phyloP scores from a whole-genome alignment of 2,113 vertebrate genomes.

The Alethe castanea region DNA sequence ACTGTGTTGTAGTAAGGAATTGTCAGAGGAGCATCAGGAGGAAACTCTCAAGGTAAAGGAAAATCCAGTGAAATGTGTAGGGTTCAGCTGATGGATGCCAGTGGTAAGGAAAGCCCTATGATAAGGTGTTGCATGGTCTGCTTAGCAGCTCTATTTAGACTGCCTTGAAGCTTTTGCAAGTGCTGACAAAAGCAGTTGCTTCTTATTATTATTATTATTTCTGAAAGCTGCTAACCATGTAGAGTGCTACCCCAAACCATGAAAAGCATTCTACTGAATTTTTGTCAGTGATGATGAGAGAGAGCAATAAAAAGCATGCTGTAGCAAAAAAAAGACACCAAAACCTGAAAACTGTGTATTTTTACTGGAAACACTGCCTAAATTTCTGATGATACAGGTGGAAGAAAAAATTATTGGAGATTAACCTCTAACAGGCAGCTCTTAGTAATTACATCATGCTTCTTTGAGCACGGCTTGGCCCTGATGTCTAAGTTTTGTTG shows the following conservation, averaged over 20 bases:
- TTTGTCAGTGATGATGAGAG: background rate
- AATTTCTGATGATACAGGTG: background rate
- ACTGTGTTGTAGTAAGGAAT: background rate
- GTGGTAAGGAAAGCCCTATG: background rate
- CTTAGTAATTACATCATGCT: background rate
- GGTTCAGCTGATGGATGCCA: background rate
- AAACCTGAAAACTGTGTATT: background rate
- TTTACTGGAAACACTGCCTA: background rate
- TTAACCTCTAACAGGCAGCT: background rate
- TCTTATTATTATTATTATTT: background rate
- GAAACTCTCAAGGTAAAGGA: background rate
- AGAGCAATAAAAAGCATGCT: background rate
- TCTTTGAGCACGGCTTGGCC: background rate
- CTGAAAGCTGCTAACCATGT: background rate
- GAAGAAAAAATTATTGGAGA: background rate
- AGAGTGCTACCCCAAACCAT: background rate
- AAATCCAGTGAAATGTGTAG: background rate
- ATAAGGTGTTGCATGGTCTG: background rate
- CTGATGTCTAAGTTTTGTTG: rapidly evolving
- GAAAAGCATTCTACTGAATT: background rate
- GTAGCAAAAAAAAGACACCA: background rate
- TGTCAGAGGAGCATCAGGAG: background rate
- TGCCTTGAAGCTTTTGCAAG: background rate
- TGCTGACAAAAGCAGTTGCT: background rate
- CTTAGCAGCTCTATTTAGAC: background rate